Evolutionary conservation across 2,888 invertebrate genomes (phyloP).

Genomic region (Chydorus sphaericus): DNA sequence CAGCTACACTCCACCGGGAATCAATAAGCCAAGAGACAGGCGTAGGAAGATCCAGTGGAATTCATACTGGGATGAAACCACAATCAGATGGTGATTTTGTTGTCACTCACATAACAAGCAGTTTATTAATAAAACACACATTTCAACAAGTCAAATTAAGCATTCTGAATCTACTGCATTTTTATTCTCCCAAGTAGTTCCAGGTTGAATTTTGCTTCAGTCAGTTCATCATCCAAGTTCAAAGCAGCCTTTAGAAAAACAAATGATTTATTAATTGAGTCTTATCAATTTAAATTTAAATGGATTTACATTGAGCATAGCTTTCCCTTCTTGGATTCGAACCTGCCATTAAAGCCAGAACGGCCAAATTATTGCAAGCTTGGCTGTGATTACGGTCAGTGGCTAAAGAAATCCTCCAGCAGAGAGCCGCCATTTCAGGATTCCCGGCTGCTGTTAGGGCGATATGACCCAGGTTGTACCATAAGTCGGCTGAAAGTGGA

Average conservation of each 20-base stretch:
- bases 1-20: constrained; percentile 45
- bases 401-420: constrained; percentile 58
- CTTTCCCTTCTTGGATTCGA: constrained; percentile 47
- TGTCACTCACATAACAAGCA: no score
- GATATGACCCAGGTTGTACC: constrained; percentile 93
- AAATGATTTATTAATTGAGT: not conserved
- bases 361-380: constrained; percentile 72
- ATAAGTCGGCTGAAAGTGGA: constrained; percentile 64
- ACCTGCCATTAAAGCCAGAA: constrained; percentile 51
- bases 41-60: constrained; percentile 58
- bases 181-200: constrained; percentile 38
- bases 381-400: constrained; percentile 66
- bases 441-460: constrained; percentile 62
- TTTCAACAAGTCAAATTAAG: constrained; percentile 6
- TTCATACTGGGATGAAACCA: constrained; percentile 59
- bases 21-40: constrained; percentile 50
- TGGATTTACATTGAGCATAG: constrained; percentile 24
- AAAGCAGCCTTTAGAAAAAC: constrained; percentile 44
- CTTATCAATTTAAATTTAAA: not conserved
- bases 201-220: constrained; percentile 48
- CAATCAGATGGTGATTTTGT: constrained; percentile 7
- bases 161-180: constrained; percentile 1
- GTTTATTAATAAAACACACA: no score
- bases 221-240: constrained; percentile 37
- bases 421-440: constrained; percentile 59